Evolutionary conservation across 2,797 vertebrate species (phyloP), one percentile per base, ranked within the genome.

Genomic region (Hoplostethus mediterraneus): DNA sequence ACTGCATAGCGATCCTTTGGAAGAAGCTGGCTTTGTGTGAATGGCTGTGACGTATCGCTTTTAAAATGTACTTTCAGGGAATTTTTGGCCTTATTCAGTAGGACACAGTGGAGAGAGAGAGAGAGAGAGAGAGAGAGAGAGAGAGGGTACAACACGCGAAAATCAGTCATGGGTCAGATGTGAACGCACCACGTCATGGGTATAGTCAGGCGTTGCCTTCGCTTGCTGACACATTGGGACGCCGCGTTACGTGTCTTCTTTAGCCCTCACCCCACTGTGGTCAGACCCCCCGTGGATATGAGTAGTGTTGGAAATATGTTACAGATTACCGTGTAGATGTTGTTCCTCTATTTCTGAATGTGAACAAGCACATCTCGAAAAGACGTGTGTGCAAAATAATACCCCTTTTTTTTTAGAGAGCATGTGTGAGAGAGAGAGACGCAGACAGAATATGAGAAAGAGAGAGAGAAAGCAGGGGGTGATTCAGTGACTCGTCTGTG

Each of bases 361-460:
- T 79, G 67, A 80, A 62, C 61, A 80, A 73, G 36, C 81, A 77
- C 81, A 77, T 80, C 49, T 61, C 17, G 1, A 53, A 44, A 67
- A 45, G 42, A 51, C 59, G 38, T 54, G 6, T 14, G 3, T 7
- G 14, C 28, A 38, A 30, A 61, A 60, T 42, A 40, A 21, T 52
- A 31, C 8, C 40, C 45, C 67, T 63, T 38, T 36, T 63, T 38
- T 36, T 52, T 68, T 63, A n/a, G 57, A 33, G 62, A 58, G 48
- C n/a, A 54, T 4, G 10, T 12, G 25, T 31, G n/a, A 12, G 21
- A 12, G 51, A 12, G 51, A 28, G 21, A 28, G 51, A 53, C 10
- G 13, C 4, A 53, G 51, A 28, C 17, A 25, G 49, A 8, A 17
- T 6, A 21, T 4, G 49, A 16, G 54, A 56, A 30, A 33, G 31